phyloP scores from a whole-genome alignment of 1,140 invertebrate genomes.

The Hycleus cichorii region DNA sequence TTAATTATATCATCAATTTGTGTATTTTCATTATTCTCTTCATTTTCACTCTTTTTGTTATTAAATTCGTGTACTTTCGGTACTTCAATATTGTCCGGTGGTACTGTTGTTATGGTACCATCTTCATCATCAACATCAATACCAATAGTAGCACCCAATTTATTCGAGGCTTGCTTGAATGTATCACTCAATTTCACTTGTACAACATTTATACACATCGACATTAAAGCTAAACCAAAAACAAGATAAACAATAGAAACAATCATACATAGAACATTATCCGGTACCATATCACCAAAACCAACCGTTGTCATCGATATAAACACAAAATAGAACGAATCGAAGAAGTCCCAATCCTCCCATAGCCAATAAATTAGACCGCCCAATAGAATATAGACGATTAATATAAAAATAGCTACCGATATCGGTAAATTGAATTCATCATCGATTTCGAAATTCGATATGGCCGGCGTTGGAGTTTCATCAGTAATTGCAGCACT shows the following conservation, averaged over 20 bases:
- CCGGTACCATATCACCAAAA: constrained; percentile 84
- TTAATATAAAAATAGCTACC: constrained; percentile 71
- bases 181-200: constrained; percentile 79
- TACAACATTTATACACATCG: constrained; percentile 96
- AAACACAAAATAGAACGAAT: constrained; percentile 91
- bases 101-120: constrained; percentile 37
- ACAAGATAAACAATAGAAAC: constrained; percentile 87
- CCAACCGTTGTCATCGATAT: constrained; percentile 91
- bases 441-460: constrained; percentile 68
- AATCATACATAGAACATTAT: constrained; percentile 87
- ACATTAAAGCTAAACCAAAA: constrained; percentile 88
- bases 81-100: constrained; percentile 33
- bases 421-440: constrained; percentile 89
- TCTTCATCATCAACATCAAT: constrained; percentile 63
- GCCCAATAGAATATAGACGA: constrained; percentile 79
- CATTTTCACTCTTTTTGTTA: background rate
- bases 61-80: constrained; percentile 32
- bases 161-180: constrained; percentile 75
- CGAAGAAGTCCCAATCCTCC: constrained; percentile 78
- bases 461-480: constrained; percentile 65
- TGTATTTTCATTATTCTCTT: background rate
- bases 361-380: constrained; percentile 69
- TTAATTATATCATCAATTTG: no score
- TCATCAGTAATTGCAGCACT: background rate
- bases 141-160: constrained; percentile 80